Evolutionary conservation across 2,888 invertebrate species (phyloP), one percentile per base, ranked within the genome.

Genomic region (Reticulitermes lucifugus): DNA sequence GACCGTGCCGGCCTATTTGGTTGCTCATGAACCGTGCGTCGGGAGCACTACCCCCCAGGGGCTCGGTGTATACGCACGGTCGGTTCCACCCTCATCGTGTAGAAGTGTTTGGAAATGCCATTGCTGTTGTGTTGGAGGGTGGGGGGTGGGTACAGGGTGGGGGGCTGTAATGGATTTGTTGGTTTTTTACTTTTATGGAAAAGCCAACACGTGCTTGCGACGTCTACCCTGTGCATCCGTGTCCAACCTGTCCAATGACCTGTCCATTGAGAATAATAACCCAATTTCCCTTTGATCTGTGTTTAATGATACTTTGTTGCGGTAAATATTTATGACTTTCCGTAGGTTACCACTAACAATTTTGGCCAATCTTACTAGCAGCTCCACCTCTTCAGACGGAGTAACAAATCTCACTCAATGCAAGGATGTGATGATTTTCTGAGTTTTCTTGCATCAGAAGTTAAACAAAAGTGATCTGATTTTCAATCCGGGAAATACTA

Each of bases 1-100:
- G 81, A 81, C 81, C n/a, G 81, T 81, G 65, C 81, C 70, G 70
- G 81, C 65, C 81, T 81, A 81, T 81, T 81, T 60, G 81, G 81
- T n/a, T 43, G 65, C 81, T 81, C 81, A 81, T 81, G 81, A 81
- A 81, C 81, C 81, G 81, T 81, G 70, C 25, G 81, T 22, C 14
- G n/a, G 46, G 51, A 25, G 25, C 73, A 41, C 18, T 12, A 35
- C 41, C 65, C 81, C 81, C 81, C 65, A 70, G 43, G 43, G 46
- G 59, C 55, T 29, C n/a, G 18, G 22, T 41, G 55, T 51, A 51
- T 22, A 59, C 59, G 79, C 79, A 79, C n/a, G 79, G 79, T 79
- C 43, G 79, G 25, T 59, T 46, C 79, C 79, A 59, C 29, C 79
- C 55, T 59, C 43, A 55, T 35, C 59, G 59, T 59, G 25, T 21